Conservation (phyloP, 1,140 invertebrate genomes). For the Aplysia californica region DNA sequence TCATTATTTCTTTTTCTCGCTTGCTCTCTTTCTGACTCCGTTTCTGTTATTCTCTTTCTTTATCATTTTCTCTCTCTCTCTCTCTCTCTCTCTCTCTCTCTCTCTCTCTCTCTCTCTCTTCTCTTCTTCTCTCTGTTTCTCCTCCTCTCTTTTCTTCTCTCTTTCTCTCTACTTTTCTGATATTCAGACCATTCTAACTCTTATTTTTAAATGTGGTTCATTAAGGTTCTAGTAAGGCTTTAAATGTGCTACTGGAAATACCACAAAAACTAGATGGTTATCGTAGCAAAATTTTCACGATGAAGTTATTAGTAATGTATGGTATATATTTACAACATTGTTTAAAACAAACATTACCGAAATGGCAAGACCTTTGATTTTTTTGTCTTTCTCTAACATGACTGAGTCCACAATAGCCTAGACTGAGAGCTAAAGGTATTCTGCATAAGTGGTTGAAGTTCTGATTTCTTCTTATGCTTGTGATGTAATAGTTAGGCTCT, state of each 20-base stretch:
- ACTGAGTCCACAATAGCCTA: no score
- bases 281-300: no score
- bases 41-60: slow-evolving; percentile 15
- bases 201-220: neutral
- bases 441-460: no score
- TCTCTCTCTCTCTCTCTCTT: neutral
- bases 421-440: no score
- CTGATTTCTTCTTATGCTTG: no score
- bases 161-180: neutral
- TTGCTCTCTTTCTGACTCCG: neutral
- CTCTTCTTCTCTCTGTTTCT: no score
- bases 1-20: neutral
- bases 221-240: neutral
- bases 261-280: neutral
- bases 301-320: neutral
- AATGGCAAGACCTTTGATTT: no score
- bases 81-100: slow-evolving; percentile 10
- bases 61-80: slow-evolving; percentile 18
- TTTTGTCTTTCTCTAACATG: no score
- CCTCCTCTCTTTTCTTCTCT: neutral
- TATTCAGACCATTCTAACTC: neutral
- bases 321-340: neutral
- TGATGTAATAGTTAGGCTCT: no score
- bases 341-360: no score
- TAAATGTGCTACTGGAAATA: neutral